phyloP scores from a whole-genome alignment of 2,797 vertebrate species.

The Sternarchorhynchus goeldii region DNA sequence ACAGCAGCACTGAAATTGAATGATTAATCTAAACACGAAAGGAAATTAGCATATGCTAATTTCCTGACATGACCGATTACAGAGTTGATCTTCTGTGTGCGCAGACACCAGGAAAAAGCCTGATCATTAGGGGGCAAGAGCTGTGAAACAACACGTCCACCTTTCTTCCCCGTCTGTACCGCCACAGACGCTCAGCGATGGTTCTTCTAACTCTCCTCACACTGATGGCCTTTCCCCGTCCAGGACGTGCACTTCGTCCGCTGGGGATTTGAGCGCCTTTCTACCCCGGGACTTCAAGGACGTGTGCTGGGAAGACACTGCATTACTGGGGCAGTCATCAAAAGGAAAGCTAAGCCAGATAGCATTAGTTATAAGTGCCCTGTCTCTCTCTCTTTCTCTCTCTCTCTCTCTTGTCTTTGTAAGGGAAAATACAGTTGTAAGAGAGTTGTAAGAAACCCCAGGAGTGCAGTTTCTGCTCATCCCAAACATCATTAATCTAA shows the following conservation, averaged over 20 bases:
- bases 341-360: slow-evolving; percentile 68
- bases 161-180: slow-evolving; percentile 4
- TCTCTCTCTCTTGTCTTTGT: slow-evolving; percentile 48
- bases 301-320: slow-evolving; percentile 64
- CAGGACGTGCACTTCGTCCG: slow-evolving; percentile 44
- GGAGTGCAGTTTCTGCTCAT: not conserved
- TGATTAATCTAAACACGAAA: too few relatives aligned
- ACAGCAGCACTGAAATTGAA: slow-evolving; percentile 12
- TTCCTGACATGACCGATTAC: too few relatives aligned
- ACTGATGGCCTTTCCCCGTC: slow-evolving; percentile 52
- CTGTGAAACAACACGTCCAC: not conserved
- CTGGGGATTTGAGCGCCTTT: slow-evolving; percentile 64
- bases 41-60: too few relatives aligned
- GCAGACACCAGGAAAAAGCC: too few relatives aligned
- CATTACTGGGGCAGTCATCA: slow-evolving; percentile 70
- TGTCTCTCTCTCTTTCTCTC: slow-evolving; percentile 23
- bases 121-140: not conserved
- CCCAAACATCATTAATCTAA: too few relatives aligned
- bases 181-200: slow-evolving; percentile 47
- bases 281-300: slow-evolving; percentile 69
- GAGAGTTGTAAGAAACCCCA: not conserved
- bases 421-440: slow-evolving; percentile 59
- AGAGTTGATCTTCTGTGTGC: too few relatives aligned
- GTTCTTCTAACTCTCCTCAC: slow-evolving; percentile 28
- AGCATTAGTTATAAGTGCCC: slow-evolving; percentile 61